phyloP scores from a whole-genome alignment of 2,888 invertebrate species.

The Andrena minutula region DNA sequence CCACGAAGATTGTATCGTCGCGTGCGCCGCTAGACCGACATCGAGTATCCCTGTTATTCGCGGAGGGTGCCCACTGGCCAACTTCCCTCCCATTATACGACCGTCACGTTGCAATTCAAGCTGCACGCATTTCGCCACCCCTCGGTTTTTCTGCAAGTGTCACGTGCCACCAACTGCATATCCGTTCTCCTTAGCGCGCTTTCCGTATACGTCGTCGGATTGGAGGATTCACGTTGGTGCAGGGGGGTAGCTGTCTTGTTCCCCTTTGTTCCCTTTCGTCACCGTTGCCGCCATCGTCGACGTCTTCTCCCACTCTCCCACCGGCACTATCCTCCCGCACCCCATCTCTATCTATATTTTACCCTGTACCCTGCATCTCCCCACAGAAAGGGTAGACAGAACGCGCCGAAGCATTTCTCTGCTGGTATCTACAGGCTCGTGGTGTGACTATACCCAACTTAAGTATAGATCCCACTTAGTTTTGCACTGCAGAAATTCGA shows the following conservation, averaged over 20 bases:
- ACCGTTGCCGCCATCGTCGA: not conserved
- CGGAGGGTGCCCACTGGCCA: not conserved
- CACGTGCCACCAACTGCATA: slow-evolving; percentile 34
- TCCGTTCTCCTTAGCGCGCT: slow-evolving; percentile 25
- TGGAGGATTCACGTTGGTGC: slow-evolving; percentile 25
- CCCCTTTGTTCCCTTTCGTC: not conserved
- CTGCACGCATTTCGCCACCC: not conserved
- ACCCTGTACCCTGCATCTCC: too few species aligned
- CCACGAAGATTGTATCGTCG: slow-evolving; percentile 2
- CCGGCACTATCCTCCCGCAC: not conserved
- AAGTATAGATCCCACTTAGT: not conserved
- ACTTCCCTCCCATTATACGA: slow-evolving; percentile 13
- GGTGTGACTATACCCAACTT: not conserved
- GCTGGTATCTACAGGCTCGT: not conserved
- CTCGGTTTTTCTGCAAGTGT: slow-evolving; percentile 14
- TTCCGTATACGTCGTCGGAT: slow-evolving; percentile 16
- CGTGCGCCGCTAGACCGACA: not conserved
- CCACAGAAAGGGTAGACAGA: too few species aligned
- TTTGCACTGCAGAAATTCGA: slow-evolving; percentile 28
- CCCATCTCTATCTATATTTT: not conserved
- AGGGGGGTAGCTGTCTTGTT: slow-evolving; percentile 5
- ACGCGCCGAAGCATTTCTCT: too few species aligned
- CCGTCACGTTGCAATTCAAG: slow-evolving; percentile 11
- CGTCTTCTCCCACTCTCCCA: slow-evolving; percentile 3
- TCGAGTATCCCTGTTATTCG: slow-evolving; percentile 11